A percentile compares a stretch with the other conserved stretches of the same genome.
These are phyloP conservation scores for Liposcelis brunnea DNA, from an alignment of 2,888 invertebrate genomes.

Conservation along the genomic window DNA sequence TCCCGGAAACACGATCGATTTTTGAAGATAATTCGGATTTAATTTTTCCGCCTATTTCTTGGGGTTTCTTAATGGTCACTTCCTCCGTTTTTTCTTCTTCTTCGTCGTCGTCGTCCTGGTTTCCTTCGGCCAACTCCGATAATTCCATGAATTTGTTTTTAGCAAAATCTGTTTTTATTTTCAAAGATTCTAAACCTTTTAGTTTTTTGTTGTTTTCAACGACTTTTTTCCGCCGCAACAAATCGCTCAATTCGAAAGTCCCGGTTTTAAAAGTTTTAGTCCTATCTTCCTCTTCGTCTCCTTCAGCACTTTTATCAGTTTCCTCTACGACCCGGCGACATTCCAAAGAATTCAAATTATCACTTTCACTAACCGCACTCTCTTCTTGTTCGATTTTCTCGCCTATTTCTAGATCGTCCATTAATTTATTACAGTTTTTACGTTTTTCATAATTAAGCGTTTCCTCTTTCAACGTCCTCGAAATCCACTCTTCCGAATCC, in stretches of 20 bases:
- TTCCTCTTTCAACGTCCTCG: constrained; percentile 8
- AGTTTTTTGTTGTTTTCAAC: constrained; percentile 13
- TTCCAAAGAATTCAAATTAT: neutral
- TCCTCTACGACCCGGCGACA: neutral
- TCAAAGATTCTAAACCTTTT: constrained; percentile 11
- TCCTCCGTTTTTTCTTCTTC: constrained; percentile 15
- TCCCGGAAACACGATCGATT: constrained; percentile 15
- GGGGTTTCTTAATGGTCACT: constrained; percentile 18
- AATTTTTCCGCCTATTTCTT: constrained; percentile 20
- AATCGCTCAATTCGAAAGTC: constrained; percentile 3
- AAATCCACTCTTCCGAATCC: constrained; percentile 8
- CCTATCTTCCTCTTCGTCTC: neutral
- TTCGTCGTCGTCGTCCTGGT: constrained; percentile 19
- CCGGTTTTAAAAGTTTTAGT: neutral
- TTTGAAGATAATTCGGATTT: constrained; percentile 23
- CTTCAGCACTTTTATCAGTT: neutral
- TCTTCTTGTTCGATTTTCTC: too few species aligned
- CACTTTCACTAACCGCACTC: constrained; percentile 1
- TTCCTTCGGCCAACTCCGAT: constrained; percentile 16
- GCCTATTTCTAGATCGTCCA: neutral
- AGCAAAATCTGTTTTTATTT: too few species aligned
- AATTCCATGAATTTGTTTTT: constrained; percentile 8
- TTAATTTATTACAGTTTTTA: neutral
- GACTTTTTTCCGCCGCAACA: constrained; percentile 3
- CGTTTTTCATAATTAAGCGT: neutral